Conservation (phyloP, 2,797 vertebrate genomes). For the Pangasius larnaudii region DNA sequence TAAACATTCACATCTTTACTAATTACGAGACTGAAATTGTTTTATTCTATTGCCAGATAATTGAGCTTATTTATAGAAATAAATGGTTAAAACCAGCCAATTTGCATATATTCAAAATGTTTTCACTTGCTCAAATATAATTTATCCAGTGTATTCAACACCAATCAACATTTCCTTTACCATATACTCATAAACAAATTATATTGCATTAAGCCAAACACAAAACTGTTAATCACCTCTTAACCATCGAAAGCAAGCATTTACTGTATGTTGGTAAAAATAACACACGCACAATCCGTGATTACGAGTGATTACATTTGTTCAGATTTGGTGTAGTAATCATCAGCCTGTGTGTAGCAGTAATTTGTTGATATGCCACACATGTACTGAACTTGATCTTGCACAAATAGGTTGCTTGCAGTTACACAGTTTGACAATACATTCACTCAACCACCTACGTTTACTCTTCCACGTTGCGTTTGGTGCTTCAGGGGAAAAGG, state of each 20-base stretch:
- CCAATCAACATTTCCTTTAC: not conserved
- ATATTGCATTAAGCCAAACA: not conserved
- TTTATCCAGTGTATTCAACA: not conserved
- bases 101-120: not conserved
- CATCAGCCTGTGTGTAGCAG: slow-evolving; percentile 51
- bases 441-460: slow-evolving; percentile 22
- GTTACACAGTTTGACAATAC: slow-evolving; percentile 35
- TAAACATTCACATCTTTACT: not conserved
- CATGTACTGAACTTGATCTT: slow-evolving; percentile 43
- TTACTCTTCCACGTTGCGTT: slow-evolving; percentile 1
- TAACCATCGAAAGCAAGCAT: not conserved
- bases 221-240: not conserved
- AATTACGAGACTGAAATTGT: not conserved
- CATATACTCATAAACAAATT: not conserved
- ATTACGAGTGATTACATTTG: slow-evolving; percentile 48
- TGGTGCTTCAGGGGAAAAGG: slow-evolving; percentile 6
- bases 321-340: slow-evolving; percentile 33
- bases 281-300: not conserved
- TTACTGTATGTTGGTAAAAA: not conserved
- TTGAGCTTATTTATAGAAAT: not conserved
- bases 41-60: not conserved
- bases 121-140: not conserved
- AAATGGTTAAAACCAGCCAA: not conserved
- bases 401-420: slow-evolving; percentile 43
- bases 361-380: slow-evolving; percentile 37